Conservation (phyloP, 2,888 invertebrate species). For the Dicyrtoma fusca region DNA sequence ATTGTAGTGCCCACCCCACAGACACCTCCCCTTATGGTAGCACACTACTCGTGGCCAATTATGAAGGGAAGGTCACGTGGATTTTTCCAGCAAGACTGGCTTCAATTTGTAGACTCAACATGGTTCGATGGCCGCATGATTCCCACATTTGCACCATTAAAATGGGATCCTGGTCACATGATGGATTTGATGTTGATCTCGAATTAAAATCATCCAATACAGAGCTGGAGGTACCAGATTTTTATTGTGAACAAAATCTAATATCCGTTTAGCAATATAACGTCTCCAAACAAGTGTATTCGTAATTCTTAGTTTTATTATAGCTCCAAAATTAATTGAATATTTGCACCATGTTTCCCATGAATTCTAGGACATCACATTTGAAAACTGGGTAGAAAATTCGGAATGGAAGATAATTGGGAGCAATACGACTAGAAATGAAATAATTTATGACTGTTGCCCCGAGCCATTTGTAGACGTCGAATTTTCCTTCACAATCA, state of each 20-base stretch:
- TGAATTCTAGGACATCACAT: constrained; percentile 6
- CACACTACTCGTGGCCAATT: constrained; percentile 62
- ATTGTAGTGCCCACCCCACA: constrained; percentile 65
- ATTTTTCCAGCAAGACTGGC: constrained; percentile 71
- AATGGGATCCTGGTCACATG: constrained; percentile 75
- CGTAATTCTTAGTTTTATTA: too few species aligned
- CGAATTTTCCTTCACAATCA: constrained; percentile 63
- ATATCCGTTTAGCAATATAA: too few species aligned
- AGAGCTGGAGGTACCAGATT: too few species aligned
- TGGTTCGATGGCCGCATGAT: constrained; percentile 76
- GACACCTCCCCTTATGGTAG: constrained; percentile 67
- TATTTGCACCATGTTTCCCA: too few species aligned
- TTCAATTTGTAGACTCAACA: constrained; percentile 68
- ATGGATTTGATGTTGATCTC: constrained; percentile 65
- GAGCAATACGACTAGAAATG: constrained; percentile 57
- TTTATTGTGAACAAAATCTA: too few species aligned
- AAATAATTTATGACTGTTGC: constrained; percentile 62
- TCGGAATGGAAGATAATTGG: constrained; percentile 48
- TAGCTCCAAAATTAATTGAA: too few species aligned
- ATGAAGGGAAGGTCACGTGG: constrained; percentile 66
- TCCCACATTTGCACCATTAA: constrained; percentile 69
- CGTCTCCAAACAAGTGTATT: too few species aligned
- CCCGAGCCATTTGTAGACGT: constrained; percentile 65
- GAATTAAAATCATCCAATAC: constrained; percentile 35
- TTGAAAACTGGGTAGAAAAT: constrained; percentile 46